A percentile compares a stretch with the other conserved stretches of the same genome.
phyloP scores from a whole-genome alignment of 2,113 vertebrate genomes.

The Elachura formosa region DNA sequence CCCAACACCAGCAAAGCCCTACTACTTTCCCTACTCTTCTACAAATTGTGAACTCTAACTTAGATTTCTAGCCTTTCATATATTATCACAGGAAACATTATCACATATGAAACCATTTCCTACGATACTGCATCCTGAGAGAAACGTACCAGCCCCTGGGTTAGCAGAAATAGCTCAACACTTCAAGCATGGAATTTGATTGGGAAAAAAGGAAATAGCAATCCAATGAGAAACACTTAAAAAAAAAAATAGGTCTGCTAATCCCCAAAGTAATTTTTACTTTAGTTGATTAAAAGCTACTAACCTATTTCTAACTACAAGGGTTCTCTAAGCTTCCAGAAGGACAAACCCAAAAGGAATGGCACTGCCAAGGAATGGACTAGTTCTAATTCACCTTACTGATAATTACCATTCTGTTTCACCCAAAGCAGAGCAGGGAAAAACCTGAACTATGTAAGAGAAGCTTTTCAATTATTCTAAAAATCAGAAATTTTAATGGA shows the following conservation, averaged over 20 bases:
- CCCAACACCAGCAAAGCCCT: not conserved
- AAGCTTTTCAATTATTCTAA: not conserved
- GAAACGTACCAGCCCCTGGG: not conserved
- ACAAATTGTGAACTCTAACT: not conserved
- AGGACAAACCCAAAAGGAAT: conserved; percentile 36
- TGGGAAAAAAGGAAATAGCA: not conserved
- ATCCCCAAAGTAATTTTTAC: conserved; percentile 30
- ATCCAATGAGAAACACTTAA: not conserved
- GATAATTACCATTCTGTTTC: not conserved
- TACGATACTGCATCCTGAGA: not conserved
- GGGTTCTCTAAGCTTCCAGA: conserved; percentile 32
- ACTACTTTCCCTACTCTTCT: not conserved
- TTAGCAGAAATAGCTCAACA: not conserved
- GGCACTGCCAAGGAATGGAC: not conserved
- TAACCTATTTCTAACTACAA: conserved; percentile 49
- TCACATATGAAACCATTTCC: not conserved
- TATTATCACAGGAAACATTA: not conserved
- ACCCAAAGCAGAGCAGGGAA: not conserved
- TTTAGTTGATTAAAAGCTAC: conserved; percentile 34
- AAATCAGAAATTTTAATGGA: not conserved
- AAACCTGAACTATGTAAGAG: not conserved
- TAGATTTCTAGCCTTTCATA: not conserved
- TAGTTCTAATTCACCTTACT: not conserved
- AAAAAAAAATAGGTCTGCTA: conserved; percentile 17
- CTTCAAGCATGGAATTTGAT: not conserved